phyloP scores from a whole-genome alignment of 2,113 vertebrate species.

The Marmota flaviventris region DNA sequence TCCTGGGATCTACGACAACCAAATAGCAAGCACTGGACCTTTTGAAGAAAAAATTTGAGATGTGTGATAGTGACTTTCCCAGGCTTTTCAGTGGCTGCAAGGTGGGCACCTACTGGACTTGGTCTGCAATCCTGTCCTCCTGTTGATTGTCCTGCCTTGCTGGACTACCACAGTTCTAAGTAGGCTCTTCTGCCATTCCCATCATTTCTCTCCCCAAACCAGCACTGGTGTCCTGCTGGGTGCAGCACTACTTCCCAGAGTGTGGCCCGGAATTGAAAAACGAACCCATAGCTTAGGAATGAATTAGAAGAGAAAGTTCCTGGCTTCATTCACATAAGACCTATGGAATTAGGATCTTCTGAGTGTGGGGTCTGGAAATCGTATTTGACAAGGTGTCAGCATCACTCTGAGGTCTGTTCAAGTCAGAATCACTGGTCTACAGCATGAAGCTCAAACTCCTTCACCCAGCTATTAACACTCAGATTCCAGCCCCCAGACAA shows the following conservation, averaged over 20 bases:
- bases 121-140: neutral
- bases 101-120: neutral
- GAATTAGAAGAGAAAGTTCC: fast-evolving
- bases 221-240: neutral
- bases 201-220: neutral
- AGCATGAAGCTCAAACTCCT: neutral
- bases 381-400: neutral
- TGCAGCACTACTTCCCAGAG: neutral
- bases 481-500: neutral
- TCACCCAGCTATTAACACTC: neutral
- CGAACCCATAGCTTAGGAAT: fast-evolving
- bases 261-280: fast-evolving
- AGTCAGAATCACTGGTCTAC: neutral
- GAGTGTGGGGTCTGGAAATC: fast-evolving
- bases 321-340: no score
- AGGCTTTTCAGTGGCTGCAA: neutral
- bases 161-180: neutral
- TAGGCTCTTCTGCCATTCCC: neutral
- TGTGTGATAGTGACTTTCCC: neutral
- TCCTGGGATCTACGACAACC: neutral
- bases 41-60: fast-evolving
- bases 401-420: neutral
- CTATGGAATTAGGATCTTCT: neutral
- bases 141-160: neutral
- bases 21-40: neutral